Base-by-base conservation (phyloP, 2,888 invertebrate species). In the Polydrusus cervinus region DNA sequence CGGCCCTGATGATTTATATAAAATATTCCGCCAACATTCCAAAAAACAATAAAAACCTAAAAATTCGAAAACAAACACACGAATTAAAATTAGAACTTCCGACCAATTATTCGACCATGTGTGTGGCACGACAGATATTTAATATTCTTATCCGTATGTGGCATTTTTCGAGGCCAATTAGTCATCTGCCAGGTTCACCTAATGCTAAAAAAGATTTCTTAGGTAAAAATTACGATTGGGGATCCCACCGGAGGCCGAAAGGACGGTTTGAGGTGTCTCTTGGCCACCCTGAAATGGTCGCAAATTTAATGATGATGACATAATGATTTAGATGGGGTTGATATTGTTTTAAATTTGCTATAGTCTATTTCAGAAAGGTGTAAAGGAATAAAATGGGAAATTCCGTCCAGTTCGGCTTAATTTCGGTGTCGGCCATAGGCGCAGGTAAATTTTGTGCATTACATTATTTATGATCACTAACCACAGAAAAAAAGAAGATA, bases 121-220 rank as follows among this genome's bases (percentile, higher is more conserved):
- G 55, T 55, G 55, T 55, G 55, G 55, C 55, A 55, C 9, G 55
- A 55, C 30, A 55, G 55, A 55, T 34, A 14, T 9, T 55, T 55
- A 30, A 34, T 55, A 55, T 55, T 55, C 34, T 34, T 55, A 55
- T 55, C 34, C 14, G 34, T 34, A 34, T 30, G 34, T 55, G 34
- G 55, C 7, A 55, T 55, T 55, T 14, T 55, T 55, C 55, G 67
- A 38, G 67, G 55, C 55, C 65, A 66, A 66, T 66, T 66, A 66
- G 65, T 66, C 65, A 66, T 66, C 65, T 66, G 65, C 65, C 65
- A 30, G 30, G 53, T 53, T 25, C 18, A 53, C 53, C 34, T 55
- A 34, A 30, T 34, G 55, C 34, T n/a, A 34, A 55, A 55, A 55
- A 14, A 55, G 30, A 30, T 55, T 55, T 55, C 55, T 55, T 55